Percentiles rank a stretch among this genome's conserved stretches.
These are phyloP conservation scores for Hirtodrosophila cameraria DNA, from an alignment of 2,888 invertebrate genomes.

Conservation along the genomic window DNA sequence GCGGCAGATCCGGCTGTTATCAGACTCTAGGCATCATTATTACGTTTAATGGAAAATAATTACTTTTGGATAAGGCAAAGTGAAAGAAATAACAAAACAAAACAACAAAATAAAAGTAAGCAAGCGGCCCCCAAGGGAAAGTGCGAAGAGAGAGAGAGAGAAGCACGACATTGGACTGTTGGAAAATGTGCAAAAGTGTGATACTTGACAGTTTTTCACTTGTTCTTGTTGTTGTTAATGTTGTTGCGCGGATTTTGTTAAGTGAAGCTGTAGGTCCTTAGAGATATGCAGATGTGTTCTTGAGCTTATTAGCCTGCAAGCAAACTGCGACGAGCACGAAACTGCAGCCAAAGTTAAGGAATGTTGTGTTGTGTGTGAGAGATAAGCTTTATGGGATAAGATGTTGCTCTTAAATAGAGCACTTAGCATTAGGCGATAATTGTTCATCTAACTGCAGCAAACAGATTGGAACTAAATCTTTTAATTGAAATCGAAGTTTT, in stretches of 20 bases:
- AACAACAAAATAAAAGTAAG: slow-evolving; percentile 10
- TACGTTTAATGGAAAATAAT: slow-evolving; percentile 79
- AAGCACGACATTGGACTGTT: not conserved
- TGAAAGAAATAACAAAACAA: slow-evolving; percentile 69
- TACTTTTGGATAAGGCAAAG: slow-evolving; percentile 80
- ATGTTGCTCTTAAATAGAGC: slow-evolving; percentile 4
- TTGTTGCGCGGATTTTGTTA: slow-evolving; percentile 29
- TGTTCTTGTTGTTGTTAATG: slow-evolving; percentile 14
- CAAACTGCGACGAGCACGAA: slow-evolving; percentile 6
- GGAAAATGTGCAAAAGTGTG: slow-evolving; percentile 24
- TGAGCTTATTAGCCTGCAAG: slow-evolving; percentile 53
- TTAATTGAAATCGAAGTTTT: no score
- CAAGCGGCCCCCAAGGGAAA: slow-evolving; percentile 25
- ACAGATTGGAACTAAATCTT: not conserved
- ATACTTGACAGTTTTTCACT: slow-evolving; percentile 47
- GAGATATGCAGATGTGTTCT: slow-evolving; percentile 40
- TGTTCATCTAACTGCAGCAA: no score
- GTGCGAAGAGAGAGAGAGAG: slow-evolving; percentile 1
- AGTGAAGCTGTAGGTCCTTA: slow-evolving; percentile 14
- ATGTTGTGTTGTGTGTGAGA: slow-evolving; percentile 6
- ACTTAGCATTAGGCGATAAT: slow-evolving; percentile 22
- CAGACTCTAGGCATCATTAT: slow-evolving; percentile 73
- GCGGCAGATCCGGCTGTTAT: slow-evolving; percentile 57
- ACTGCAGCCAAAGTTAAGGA: slow-evolving; percentile 28
- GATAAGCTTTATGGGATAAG: slow-evolving; percentile 22